Evolutionary conservation across 2,113 vertebrate species (phyloP).

Genomic region (Pygoscelis antarcticus): DNA sequence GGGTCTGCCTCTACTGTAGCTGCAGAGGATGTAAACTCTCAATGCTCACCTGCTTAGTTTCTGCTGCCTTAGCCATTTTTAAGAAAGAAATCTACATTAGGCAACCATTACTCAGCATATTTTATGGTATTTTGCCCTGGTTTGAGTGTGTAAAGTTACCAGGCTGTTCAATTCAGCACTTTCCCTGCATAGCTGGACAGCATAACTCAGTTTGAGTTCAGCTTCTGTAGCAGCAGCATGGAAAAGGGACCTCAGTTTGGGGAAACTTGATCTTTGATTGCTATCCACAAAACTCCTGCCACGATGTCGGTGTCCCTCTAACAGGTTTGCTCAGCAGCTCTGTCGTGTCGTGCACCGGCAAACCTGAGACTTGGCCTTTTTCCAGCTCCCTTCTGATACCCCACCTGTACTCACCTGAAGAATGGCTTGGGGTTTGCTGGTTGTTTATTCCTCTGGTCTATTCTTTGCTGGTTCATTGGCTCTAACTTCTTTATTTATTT

Average conservation of each 20-base stretch:
- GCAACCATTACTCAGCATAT: background rate
- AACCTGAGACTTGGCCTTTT: background rate
- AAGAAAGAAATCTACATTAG: background rate
- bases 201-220: background rate
- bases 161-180: slow-evolving; percentile 44
- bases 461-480: background rate
- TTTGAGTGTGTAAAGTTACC: background rate
- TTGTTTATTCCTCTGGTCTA: background rate
- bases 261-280: background rate
- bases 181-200: background rate
- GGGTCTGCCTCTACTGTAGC: background rate
- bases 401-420: background rate
- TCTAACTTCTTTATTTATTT: background rate
- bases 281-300: background rate
- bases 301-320: background rate
- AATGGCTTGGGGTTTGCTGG: background rate
- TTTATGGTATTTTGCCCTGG: background rate
- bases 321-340: background rate
- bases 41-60: background rate
- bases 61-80: slow-evolving; percentile 5
- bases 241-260: background rate
- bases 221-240: background rate
- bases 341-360: rapidly evolving
- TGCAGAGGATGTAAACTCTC: background rate
- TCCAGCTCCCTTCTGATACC: background rate